Evolutionary conservation across 2,888 invertebrate genomes (phyloP), one percentile per base, ranked within the genome.

Genomic region (Ectobius pallidus): DNA sequence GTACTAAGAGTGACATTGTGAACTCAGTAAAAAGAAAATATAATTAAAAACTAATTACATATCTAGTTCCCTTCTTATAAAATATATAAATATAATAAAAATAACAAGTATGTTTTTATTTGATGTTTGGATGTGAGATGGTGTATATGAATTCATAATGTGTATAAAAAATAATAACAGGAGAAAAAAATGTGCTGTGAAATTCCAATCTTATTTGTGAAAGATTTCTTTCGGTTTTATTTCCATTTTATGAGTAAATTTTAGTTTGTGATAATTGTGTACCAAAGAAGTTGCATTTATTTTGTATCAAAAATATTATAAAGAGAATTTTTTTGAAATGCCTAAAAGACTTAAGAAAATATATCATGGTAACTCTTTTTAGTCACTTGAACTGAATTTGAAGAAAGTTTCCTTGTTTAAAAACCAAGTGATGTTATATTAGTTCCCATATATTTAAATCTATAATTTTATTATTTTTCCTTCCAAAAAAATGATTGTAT

Each of bases 201-300:
- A 68, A 42, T 72, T 42, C 25, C 61, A 11, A 65, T 65, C 27
- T 30, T n/a, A n/a, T 63, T 65, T 63, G 44, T 22, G 32, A 61
- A 46, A 58, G 44, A 58, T 42, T 52, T 34, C 3, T 11, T 69
- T 70, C 58, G 52, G 70, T 52, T 61, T 4, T 70, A 20, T 39
- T 42, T 22, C 20, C 42, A 14, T 39, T 63, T 42, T 42, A 34
- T 39, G 22, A 42, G 18, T 63, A 16, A 63, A 63, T 42, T 71
- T 73, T 70, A 9, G 44, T 58, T 73, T 73, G 73, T 73, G 73
- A 73, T 73, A 71, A 32, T 44, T 67, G 34, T 34, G 71, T 72
- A 71, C 74, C 74, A 74, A 74, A 74, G 74, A 74, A 61, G 39
- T 62, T 72, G 71, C 69, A 74, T 72, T 74, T 69, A 72, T 72